These are phyloP conservation scores for Epizoanthus scotinus DNA, from an alignment of 92 coral and sea anemone genomes.

Conservation along the genomic window DNA sequence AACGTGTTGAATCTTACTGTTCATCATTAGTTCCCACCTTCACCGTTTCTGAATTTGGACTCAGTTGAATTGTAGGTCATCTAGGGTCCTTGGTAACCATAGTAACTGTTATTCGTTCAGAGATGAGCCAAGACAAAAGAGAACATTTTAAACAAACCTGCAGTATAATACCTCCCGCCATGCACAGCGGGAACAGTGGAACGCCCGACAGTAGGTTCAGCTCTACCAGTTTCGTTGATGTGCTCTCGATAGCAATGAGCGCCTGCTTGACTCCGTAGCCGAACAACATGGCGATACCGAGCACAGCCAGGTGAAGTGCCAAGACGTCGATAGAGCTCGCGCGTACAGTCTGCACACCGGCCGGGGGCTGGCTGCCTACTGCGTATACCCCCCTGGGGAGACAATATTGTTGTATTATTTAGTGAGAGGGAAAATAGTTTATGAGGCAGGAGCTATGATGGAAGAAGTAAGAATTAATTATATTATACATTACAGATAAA, in stretches of 20 bases:
- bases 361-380: constrained; percentile 74
- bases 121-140: background rate
- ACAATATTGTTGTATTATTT: too few species aligned
- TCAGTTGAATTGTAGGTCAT: too few species aligned
- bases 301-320: constrained; percentile 70
- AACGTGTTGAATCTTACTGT: too few species aligned
- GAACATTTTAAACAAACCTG: constrained; percentile 51
- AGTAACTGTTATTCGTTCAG: background rate
- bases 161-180: constrained; percentile 82
- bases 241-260: constrained; percentile 69
- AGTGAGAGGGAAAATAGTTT: background rate
- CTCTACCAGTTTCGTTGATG: constrained; percentile 65
- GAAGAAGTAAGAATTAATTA: too few species aligned
- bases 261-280: constrained; percentile 72
- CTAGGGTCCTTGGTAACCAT: too few species aligned
- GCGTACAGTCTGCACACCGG: constrained; percentile 81
- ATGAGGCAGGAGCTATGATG: too few species aligned
- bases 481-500: too few species aligned
- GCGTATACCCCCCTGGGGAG: constrained; percentile 74
- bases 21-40: too few species aligned
- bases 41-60: too few species aligned
- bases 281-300: constrained; percentile 80
- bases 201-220: constrained; percentile 79
- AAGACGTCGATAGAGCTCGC: constrained; percentile 86
- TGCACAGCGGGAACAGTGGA: constrained; percentile 79